These are phyloP conservation scores for Poecile montanus DNA, from an alignment of 2,797 vertebrate genomes.

Conservation along the genomic window DNA sequence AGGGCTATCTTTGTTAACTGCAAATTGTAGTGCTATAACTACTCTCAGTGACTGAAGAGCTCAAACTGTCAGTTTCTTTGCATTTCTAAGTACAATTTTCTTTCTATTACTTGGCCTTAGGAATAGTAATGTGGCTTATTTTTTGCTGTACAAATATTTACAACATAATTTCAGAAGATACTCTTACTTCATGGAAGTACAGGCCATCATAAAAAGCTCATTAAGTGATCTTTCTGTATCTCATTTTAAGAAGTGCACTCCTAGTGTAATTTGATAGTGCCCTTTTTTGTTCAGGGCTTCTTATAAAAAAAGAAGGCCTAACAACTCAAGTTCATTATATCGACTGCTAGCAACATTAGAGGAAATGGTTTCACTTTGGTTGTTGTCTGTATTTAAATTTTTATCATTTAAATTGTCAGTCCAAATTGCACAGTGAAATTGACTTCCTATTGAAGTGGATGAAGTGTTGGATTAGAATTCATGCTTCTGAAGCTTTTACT, in stretches of 20 bases:
- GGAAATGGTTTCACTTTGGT: background rate
- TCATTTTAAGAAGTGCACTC: background rate
- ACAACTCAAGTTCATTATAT: background rate
- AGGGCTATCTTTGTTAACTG: background rate
- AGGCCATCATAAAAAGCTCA: background rate
- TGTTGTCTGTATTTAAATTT: constrained; percentile 21
- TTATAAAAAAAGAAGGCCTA: background rate
- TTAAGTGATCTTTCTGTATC: constrained; percentile 13
- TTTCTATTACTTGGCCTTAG: background rate
- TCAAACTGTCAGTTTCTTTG: constrained; percentile 16
- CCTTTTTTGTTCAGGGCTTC: background rate
- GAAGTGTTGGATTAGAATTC: constrained; percentile 15
- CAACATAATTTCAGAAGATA: background rate
- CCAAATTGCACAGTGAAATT: background rate
- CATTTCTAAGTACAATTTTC: background rate
- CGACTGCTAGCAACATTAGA: background rate
- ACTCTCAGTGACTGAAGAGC: background rate
- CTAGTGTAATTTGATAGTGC: background rate
- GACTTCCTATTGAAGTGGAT: background rate
- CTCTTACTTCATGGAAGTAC: background rate
- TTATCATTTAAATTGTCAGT: background rate
- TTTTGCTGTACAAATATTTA: constrained; percentile 7
- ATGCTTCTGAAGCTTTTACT: background rate
- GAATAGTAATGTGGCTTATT: background rate
- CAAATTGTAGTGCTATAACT: background rate